Evolutionary conservation across 2,797 vertebrate species (phyloP).

Genomic region (Apodemus agrarius): DNA sequence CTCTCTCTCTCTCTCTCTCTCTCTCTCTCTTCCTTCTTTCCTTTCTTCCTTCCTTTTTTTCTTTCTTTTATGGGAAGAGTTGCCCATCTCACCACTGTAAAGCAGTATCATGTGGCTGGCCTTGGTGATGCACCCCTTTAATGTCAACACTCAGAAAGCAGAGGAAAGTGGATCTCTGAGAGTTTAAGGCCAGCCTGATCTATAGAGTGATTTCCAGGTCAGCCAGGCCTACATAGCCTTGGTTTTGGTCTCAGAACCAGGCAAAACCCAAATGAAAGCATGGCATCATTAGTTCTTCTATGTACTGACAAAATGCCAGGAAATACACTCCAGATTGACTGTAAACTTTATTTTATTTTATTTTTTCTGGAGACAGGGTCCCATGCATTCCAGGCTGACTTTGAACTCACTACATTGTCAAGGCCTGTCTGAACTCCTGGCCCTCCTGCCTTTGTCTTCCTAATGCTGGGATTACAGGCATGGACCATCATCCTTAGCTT

Average conservation of each 20-base stretch:
- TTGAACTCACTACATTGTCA: neutral
- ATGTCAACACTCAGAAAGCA: neutral
- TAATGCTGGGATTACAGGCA: neutral
- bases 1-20: rapidly evolving
- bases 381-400: neutral
- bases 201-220: neutral
- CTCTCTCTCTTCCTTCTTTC: too few relatives aligned
- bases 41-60: neutral
- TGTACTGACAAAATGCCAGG: neutral
- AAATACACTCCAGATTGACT: neutral
- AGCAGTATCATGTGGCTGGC: neutral
- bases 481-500: neutral
- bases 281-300: conserved; percentile 20
- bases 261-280: neutral
- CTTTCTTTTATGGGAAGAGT: neutral
- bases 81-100: conserved; percentile 21
- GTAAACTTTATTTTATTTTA: neutral
- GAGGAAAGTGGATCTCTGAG: neutral
- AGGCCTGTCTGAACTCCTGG: neutral
- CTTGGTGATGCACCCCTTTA: neutral
- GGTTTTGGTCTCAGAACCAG: neutral
- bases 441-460: neutral
- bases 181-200: neutral
- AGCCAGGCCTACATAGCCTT: too few relatives aligned
- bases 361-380: neutral